These are phyloP conservation scores for Anser brachyrhynchus DNA, from an alignment of 2,113 vertebrate species.

Conservation along the genomic window DNA sequence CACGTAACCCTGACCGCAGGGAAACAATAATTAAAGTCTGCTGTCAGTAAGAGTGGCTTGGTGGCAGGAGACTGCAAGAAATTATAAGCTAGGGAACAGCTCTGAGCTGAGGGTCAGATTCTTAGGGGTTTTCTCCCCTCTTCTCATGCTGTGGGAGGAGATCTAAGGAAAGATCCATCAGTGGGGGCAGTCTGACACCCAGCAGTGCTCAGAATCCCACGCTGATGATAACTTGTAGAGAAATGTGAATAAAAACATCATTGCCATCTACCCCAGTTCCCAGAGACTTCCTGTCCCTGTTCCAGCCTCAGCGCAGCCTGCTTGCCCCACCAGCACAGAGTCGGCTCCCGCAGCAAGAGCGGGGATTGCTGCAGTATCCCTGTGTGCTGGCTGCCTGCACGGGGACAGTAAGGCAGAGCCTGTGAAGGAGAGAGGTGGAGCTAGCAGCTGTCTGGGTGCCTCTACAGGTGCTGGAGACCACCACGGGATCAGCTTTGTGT, in stretches of 20 bases:
- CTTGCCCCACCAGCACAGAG: neutral
- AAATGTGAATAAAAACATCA: neutral
- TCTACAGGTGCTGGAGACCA: neutral
- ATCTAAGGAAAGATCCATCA: neutral
- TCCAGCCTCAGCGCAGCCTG: neutral
- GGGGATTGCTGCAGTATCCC: fast-evolving
- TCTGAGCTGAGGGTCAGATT: neutral
- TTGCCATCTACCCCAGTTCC: neutral
- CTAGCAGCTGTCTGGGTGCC: neutral
- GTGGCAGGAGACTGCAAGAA: neutral
- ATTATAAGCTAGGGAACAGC: neutral
- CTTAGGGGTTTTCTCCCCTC: neutral
- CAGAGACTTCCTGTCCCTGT: neutral
- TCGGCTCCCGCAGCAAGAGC: fast-evolving
- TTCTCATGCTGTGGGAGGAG: neutral
- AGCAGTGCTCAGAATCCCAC: neutral
- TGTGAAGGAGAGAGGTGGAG: neutral
- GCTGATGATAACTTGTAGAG: neutral
- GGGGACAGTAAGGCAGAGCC: too few species aligned
- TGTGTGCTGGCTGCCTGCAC: neutral
- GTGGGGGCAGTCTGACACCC: neutral
- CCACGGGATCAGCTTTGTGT: neutral
- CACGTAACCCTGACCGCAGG: neutral
- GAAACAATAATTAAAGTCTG: conserved; percentile 43
- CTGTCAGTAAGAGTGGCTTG: conserved; percentile 6